Evolutionary conservation across 2,797 vertebrate genomes (phyloP).

Genomic region (Nothura maculosa): DNA sequence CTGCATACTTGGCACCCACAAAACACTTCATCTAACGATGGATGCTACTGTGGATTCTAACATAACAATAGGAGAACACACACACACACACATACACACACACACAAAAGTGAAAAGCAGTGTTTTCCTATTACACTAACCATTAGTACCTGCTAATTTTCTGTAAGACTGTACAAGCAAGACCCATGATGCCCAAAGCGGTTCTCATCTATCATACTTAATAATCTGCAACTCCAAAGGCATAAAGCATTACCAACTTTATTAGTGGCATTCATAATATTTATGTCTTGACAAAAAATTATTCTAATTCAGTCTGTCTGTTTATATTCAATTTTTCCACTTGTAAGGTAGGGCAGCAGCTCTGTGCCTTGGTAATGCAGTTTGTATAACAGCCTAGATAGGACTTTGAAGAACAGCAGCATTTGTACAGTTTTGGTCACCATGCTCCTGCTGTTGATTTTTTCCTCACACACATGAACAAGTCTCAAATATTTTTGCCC

Average conservation of each 20-base stretch:
- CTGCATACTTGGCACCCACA: not conserved
- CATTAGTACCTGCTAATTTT: not conserved
- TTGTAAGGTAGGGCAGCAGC: not conserved
- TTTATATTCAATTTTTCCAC: not conserved
- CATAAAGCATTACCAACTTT: not conserved
- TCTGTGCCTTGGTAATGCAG: not conserved
- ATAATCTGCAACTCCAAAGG: not conserved
- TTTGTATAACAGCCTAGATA: not conserved
- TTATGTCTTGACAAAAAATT: not conserved
- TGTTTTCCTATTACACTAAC: not conserved
- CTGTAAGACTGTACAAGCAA: not conserved
- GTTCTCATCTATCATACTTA: not conserved
- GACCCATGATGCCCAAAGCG: not conserved
- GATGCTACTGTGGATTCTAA: not conserved
- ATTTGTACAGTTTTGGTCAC: not conserved
- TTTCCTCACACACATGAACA: not conserved
- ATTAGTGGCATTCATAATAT: not conserved
- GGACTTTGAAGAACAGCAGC: not conserved
- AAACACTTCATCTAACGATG: not conserved
- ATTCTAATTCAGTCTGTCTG: not conserved
- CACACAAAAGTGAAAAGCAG: not conserved
- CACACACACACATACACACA: not conserved
- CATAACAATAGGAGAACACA: not conserved
- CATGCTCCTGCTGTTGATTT: not conserved
- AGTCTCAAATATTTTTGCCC: accelerated